These are phyloP conservation scores for Sepioteuthis lessoniana DNA, from an alignment of 2,888 invertebrate species.

Conservation along the genomic window DNA sequence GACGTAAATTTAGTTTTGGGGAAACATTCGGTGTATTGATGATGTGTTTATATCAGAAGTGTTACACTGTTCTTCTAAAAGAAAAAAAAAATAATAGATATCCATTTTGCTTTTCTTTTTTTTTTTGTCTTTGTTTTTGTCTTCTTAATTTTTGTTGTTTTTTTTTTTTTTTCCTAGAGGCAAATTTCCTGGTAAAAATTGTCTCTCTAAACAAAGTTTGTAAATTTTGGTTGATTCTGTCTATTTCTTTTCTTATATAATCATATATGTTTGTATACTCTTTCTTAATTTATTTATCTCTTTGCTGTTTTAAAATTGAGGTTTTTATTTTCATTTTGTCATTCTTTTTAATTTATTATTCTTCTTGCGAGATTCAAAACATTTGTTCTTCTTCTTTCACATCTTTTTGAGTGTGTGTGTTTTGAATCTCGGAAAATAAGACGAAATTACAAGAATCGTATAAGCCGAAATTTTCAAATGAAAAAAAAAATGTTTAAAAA, in stretches of 20 bases:
- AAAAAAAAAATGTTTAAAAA: not conserved
- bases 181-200: not conserved
- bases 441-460: slow-evolving; percentile 8
- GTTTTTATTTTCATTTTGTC: not conserved
- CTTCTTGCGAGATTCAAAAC: not conserved
- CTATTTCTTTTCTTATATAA: not conserved
- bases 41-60: not conserved
- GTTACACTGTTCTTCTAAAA: not conserved
- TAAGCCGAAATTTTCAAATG: not conserved
- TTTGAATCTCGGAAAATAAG: not conserved
- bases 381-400: not conserved
- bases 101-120: too few relatives aligned
- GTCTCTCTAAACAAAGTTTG: not conserved
- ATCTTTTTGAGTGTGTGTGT: too few relatives aligned
- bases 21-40: not conserved
- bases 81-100: too few relatives aligned
- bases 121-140: too few relatives aligned
- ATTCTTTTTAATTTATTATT: not conserved
- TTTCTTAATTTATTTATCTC: not conserved
- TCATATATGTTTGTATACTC: not conserved
- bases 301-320: not conserved
- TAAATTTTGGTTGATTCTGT: not conserved
- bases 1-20: not conserved
- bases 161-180: not conserved
- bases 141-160: too few relatives aligned